These are phyloP conservation scores for Xiphorhynchus erythropygius DNA, from an alignment of 2,797 vertebrate genomes.

Conservation along the genomic window DNA sequence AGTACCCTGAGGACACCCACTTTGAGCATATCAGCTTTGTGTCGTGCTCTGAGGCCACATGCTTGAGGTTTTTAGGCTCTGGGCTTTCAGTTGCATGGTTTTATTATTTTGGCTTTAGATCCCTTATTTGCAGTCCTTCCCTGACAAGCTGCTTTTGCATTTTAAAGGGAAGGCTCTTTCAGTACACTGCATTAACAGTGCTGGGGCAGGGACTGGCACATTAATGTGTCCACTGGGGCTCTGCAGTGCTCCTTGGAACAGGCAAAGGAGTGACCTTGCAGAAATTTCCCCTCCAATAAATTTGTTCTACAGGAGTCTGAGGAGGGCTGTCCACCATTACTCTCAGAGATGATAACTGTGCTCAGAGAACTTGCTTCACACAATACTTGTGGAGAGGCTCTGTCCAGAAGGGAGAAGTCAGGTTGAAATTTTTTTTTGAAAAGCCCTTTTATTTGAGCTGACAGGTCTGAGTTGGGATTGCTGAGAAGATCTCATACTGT, in stretches of 20 bases:
- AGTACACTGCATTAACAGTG: constrained; percentile 28
- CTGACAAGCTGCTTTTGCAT: constrained; percentile 63
- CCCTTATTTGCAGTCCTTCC: constrained; percentile 59
- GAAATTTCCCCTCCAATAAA: background rate
- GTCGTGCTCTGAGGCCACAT: constrained; percentile 1
- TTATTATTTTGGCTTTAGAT: constrained; percentile 64
- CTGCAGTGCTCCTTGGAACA: constrained; percentile 29
- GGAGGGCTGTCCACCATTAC: background rate
- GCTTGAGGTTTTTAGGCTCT: constrained; percentile 9
- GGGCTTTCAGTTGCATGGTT: constrained; percentile 38
- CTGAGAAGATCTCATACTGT: background rate
- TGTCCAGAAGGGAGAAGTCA: background rate
- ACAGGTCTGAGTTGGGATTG: background rate
- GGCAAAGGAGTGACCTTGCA: background rate
- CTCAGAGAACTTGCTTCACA: background rate
- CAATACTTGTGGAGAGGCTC: background rate
- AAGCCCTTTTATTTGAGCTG: background rate
- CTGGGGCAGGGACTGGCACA: constrained; percentile 36
- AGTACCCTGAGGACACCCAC: constrained; percentile 39
- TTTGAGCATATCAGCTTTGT: constrained; percentile 22
- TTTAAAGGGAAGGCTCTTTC: constrained; percentile 64
- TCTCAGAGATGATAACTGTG: background rate
- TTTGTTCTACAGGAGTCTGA: background rate
- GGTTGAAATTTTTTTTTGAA: background rate
- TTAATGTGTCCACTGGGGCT: background rate